phyloP scores from a whole-genome alignment of 1,140 invertebrate genomes.

The Arctopsyche grandis region DNA sequence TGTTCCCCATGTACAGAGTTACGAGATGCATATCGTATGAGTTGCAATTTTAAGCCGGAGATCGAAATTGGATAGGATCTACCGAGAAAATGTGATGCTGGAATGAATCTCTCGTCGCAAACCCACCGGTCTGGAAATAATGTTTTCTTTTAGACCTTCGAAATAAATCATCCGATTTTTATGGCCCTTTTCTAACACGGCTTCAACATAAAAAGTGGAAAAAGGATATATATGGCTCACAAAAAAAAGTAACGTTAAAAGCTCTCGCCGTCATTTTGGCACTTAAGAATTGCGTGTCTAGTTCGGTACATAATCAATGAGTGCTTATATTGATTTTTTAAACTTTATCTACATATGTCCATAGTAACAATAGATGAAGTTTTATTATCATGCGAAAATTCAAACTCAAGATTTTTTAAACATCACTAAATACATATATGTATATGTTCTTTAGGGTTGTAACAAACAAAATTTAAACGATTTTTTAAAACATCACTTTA shows the following conservation, averaged over 20 bases:
- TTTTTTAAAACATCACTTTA: conserved; percentile 1
- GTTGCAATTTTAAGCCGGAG: conserved; percentile 53
- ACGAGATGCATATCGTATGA: conserved; percentile 45
- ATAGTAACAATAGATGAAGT: too few relatives aligned
- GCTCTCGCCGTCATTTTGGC: neutral
- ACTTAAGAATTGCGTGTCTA: neutral
- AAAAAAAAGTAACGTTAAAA: conserved; percentile 11
- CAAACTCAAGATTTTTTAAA: too few relatives aligned
- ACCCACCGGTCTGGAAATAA: conserved; percentile 41
- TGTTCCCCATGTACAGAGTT: neutral
- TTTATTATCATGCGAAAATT: too few relatives aligned
- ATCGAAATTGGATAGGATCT: conserved; percentile 52
- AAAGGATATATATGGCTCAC: conserved; percentile 4
- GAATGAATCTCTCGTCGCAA: conserved; percentile 37
- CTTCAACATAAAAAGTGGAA: conserved; percentile 25
- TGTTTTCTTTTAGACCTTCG: conserved; percentile 37
- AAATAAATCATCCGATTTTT: conserved; percentile 45
- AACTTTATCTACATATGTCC: too few relatives aligned
- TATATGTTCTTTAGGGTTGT: too few relatives aligned
- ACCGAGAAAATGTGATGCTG: conserved; percentile 44
- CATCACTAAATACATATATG: too few relatives aligned
- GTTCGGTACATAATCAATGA: too few relatives aligned
- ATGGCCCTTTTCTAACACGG: conserved; percentile 32
- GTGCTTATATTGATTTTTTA: too few relatives aligned
- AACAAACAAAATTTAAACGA: neutral